Evolutionary conservation across 2,113 vertebrate genomes (phyloP).

Genomic region (Cisticola juncidis): DNA sequence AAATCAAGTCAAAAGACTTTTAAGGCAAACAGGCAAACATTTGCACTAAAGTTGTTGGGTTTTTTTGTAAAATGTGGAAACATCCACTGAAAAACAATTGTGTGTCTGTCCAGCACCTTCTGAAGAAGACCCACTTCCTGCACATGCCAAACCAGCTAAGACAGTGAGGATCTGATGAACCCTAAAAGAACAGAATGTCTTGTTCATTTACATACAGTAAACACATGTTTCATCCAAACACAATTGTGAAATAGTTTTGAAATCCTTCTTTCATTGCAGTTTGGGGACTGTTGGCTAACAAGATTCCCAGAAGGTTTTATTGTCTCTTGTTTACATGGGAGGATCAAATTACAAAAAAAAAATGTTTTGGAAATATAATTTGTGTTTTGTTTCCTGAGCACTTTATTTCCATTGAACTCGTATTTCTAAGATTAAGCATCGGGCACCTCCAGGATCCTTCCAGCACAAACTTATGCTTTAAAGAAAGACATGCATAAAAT

Average conservation of each 20-base stretch:
- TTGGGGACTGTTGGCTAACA: conserved; percentile 57
- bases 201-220: conserved; percentile 76
- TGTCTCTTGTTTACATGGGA: conserved; percentile 65
- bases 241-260: conserved; percentile 73
- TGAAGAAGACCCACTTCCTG: background rate
- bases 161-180: conserved; percentile 17
- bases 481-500: conserved; percentile 21
- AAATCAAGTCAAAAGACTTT: background rate
- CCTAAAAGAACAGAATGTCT: conserved; percentile 74
- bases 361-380: conserved; percentile 55
- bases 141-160: conserved; percentile 12
- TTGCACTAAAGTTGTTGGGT: background rate
- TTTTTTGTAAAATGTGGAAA: background rate
- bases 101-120: conserved; percentile 8
- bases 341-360: conserved; percentile 60
- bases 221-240: conserved; percentile 70
- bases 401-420: conserved; percentile 20
- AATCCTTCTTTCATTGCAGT: conserved; percentile 67
- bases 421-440: conserved; percentile 41
- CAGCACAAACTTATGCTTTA: conserved; percentile 29
- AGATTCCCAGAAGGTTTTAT: conserved; percentile 61
- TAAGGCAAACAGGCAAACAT: conserved; percentile 11
- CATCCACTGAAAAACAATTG: background rate
- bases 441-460: conserved; percentile 42
- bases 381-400: conserved; percentile 44